Evolutionary conservation across 1,140 invertebrate genomes (phyloP), one percentile per base, ranked within the genome.

Genomic region (Aphaenogaster floridana): DNA sequence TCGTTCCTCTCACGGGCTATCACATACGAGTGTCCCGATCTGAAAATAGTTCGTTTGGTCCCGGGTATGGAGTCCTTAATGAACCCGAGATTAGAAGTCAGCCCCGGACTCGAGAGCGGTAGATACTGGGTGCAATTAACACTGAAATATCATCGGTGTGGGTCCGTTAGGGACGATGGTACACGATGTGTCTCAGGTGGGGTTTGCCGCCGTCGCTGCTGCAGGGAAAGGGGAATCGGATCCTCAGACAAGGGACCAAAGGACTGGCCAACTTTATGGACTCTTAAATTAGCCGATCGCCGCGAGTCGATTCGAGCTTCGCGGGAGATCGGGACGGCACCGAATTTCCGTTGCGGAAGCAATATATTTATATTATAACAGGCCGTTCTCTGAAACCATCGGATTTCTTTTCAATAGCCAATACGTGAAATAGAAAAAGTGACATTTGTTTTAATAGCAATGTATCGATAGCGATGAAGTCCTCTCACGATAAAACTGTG

Each of bases 21-120:
- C 87, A 87, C 68, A 76, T 91, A 81, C 88, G 88, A 87, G 83
- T 88, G 86, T 92, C 89, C 79, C 86, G 92, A 91, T 91, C 92
- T 91, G 91, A 90, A 93, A 92, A 90, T 93, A 93, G 88, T 93
- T 93, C 69, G 88, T 69, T 88, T 89, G 92, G 88, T 85, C 86
- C 78, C 59, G 77, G 87, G 74, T 64, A 61, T 21, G 69, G 54
- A 84, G 80, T 84, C 89, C 91, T 91, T 95, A 95, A 95, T 95
- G 94, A 95, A 94, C 91, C 93, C 89, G 88, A 95, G 94, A 94
- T 95, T 95, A 95, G 94, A 92, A 92, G 92, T 93, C 86, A 90
- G 90, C 80, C 57, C 80, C 85, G 87, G 84, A 81, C 83, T 91
- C 81, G 88, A 88, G 88, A 88, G 78, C 91, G 86, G 88, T 91